Percentiles rank a stretch among this genome's conserved stretches.
phyloP scores from a whole-genome alignment of 2,113 vertebrate species.

The Toxostoma redivivum region DNA sequence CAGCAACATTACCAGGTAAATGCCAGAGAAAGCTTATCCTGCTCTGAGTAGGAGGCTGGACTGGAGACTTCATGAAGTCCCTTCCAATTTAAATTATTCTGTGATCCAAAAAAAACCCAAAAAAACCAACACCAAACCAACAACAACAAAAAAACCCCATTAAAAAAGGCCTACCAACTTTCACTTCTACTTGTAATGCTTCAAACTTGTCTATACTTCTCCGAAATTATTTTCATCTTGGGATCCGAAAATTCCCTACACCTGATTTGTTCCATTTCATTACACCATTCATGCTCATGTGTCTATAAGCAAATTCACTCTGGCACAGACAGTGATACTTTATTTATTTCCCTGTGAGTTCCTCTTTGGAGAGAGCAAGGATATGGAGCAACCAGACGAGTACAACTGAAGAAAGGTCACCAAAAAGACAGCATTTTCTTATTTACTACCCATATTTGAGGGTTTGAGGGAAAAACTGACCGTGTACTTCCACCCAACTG shows the following conservation, averaged over 20 bases:
- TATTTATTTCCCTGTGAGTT: not conserved
- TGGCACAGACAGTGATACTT: not conserved
- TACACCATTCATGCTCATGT: not conserved
- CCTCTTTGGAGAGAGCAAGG: not conserved
- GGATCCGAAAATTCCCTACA: not conserved
- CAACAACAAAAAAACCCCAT: not conserved
- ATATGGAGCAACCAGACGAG: fast-evolving
- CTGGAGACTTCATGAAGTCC: not conserved
- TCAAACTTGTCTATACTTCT: conserved; percentile 40
- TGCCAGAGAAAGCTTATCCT: not conserved
- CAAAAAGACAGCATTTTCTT: not conserved
- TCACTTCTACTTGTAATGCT: not conserved
- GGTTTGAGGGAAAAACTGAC: not conserved
- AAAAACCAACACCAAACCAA: no score
- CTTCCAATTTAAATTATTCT: not conserved
- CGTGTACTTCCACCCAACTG: not conserved
- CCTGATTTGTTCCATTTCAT: not conserved
- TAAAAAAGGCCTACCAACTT: not conserved
- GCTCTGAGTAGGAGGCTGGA: not conserved
- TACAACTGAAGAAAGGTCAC: not conserved
- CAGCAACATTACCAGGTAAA: not conserved
- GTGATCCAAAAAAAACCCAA: not conserved
- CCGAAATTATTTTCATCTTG: conserved; percentile 7
- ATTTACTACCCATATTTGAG: not conserved
- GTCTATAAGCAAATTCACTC: not conserved